Evolutionary conservation across 2,113 vertebrate genomes (phyloP), one percentile per base, ranked within the genome.

Genomic region (Chamaea fasciata): DNA sequence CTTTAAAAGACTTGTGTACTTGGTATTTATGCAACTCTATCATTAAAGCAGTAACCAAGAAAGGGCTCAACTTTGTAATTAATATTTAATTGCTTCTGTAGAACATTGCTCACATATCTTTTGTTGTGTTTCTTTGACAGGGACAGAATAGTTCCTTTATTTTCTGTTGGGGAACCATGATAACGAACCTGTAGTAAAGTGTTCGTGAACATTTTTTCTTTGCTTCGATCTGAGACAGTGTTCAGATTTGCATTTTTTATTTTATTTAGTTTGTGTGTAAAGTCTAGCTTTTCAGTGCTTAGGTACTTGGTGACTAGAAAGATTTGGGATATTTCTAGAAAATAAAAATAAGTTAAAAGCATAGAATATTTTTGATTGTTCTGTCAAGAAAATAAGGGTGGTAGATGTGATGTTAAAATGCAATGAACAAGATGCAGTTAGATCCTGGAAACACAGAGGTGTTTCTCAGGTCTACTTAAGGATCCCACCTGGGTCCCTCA

Each of bases 31-130:
- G 39, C 70, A 87, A 56, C 20, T 42, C 46, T 81, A 18, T 91
- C 89, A 94, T 86, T 96, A 91, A 96, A 94, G 71, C 88, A 90
- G 71, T 95, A 90, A 96, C 95, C 94, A 96, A 96, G 96, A 92
- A 91, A 87, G 50, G 73, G 83, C 83, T 96, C 84, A 95, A 90
- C 68, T 92, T 79, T 71, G 37, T 47, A 70, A 95, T 96, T 77
- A 96, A 96, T 94, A 89, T 94, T 95, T 96, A 94, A 96, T 94
- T 95, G 55, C 37, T 87, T 78, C 83, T 83, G 63, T 83, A 92
- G 94, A 92, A 83, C 64, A 53, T 80, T 78, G 64, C 75, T 96
- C 82, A 83, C 0, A 0, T 95, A 68, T 95, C 90, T 37, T 74
- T 93, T 78, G 82, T 59, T 91, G 59, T 33, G 16, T 80, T 90